phyloP scores from a whole-genome alignment of 2,797 vertebrate genomes.

The Todus mexicanus region DNA sequence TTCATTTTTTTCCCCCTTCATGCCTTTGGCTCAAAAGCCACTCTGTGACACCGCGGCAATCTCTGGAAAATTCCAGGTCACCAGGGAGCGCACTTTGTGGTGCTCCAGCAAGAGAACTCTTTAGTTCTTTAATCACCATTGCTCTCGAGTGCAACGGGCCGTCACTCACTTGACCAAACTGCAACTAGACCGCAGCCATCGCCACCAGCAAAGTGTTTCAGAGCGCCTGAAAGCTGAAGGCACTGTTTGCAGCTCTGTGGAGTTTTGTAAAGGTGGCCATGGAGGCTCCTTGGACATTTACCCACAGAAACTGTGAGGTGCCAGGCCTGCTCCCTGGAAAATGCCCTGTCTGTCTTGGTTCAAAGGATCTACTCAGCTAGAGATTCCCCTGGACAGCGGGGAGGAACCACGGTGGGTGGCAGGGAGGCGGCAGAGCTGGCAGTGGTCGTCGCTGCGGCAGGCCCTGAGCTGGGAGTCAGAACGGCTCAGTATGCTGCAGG shows the following conservation, averaged over 20 bases:
- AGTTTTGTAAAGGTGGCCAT: neutral
- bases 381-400: neutral
- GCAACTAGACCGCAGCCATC: neutral
- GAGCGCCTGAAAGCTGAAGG: neutral
- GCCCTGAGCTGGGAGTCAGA: neutral
- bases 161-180: neutral
- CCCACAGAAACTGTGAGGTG: neutral
- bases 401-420: neutral
- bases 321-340: neutral
- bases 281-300: neutral
- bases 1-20: slow-evolving; percentile 5
- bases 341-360: neutral
- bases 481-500: neutral
- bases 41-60: neutral
- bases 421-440: neutral
- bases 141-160: neutral
- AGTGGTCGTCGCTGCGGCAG: neutral
- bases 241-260: neutral
- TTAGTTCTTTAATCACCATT: neutral
- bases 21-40: slow-evolving; percentile 56
- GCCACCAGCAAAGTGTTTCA: neutral
- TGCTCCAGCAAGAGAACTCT: neutral
- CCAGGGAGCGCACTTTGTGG: neutral
- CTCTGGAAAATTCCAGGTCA: slow-evolving; percentile 40
- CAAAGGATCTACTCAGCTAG: neutral